Conservation (phyloP, 2,113 vertebrate genomes). For the Oncorhynchus gorbuscha region DNA sequence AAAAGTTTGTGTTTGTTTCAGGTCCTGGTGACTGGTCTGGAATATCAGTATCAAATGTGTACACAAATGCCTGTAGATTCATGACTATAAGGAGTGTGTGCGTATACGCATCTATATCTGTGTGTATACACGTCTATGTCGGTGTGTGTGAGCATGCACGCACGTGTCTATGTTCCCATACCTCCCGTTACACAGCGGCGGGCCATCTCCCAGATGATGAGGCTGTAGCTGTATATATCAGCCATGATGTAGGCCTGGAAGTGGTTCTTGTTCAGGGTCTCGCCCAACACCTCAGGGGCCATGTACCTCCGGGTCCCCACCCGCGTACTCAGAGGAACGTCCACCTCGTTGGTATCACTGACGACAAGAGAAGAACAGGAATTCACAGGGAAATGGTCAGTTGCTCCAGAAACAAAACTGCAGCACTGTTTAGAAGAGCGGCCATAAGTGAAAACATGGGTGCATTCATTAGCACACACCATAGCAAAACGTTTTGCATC, state of each 20-base stretch:
- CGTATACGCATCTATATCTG: not conserved
- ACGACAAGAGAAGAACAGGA: not conserved
- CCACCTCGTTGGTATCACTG: conserved; percentile 96
- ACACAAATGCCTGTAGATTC: not conserved
- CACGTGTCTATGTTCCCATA: conserved; percentile 47
- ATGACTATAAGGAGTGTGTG: not conserved
- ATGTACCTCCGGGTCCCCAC: conserved; percentile 95
- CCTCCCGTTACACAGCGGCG: conserved; percentile 92
- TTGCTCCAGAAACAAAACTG: not conserved
- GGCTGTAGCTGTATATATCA: conserved; percentile 96
- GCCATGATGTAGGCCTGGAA: conserved; percentile 98
- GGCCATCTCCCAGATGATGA: conserved; percentile 96
- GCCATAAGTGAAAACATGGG: no score
- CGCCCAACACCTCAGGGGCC: conserved; percentile 95
- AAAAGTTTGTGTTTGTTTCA: no score
- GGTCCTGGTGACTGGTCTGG: no score
- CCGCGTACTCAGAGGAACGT: conserved; percentile 88
- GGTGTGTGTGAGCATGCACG: no score
- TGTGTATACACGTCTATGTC: no score
- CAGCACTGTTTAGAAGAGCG: not conserved
- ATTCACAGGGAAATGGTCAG: not conserved
- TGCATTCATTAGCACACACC: no score
- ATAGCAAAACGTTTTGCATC: no score
- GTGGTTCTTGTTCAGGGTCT: conserved; percentile 93
- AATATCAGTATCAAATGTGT: no score